These are phyloP conservation scores for Epistrophella euchroma DNA, from an alignment of 2,888 invertebrate species.

Conservation along the genomic window DNA sequence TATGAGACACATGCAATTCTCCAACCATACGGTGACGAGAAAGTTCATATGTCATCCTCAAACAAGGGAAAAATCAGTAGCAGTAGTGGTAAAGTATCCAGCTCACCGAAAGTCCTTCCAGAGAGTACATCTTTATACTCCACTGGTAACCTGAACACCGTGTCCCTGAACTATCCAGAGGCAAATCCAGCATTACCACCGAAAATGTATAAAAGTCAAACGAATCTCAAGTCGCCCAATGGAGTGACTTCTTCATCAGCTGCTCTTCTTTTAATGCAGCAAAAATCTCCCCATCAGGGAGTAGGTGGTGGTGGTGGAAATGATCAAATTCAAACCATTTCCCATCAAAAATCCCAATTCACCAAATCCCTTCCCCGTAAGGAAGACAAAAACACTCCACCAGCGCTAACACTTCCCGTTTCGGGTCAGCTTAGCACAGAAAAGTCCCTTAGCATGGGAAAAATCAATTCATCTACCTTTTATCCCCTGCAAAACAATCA, in stretches of 20 bases:
- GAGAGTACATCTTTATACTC: constrained; percentile 71
- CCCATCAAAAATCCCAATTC: constrained; percentile 75
- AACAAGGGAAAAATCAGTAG: constrained; percentile 63
- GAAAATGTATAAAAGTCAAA: constrained; percentile 83
- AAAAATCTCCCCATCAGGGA: constrained; percentile 65
- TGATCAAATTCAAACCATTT: constrained; percentile 70
- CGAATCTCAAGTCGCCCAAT: constrained; percentile 81
- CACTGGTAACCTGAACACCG: constrained; percentile 62
- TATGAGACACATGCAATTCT: constrained; percentile 59
- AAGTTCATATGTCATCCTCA: constrained; percentile 57
- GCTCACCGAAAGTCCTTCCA: constrained; percentile 62
- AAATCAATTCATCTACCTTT: constrained; percentile 83
- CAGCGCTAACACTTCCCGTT: constrained; percentile 81
- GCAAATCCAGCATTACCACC: constrained; percentile 83
- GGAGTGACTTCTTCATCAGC: constrained; percentile 51
- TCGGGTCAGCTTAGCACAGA: constrained; percentile 62
- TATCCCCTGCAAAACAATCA: constrained; percentile 83
- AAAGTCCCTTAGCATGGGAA: constrained; percentile 78
- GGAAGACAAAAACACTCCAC: constrained; percentile 79
- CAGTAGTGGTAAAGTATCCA: constrained; percentile 70
- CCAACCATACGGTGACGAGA: constrained; percentile 65
- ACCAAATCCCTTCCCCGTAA: constrained; percentile 78
- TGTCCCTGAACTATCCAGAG: constrained; percentile 77
- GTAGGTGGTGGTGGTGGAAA: constrained; percentile 4
- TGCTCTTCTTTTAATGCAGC: constrained; percentile 73